Evolutionary conservation across 2,888 invertebrate genomes (phyloP), one percentile per base, ranked within the genome.

Genomic region (Hyppa rectilinea): DNA sequence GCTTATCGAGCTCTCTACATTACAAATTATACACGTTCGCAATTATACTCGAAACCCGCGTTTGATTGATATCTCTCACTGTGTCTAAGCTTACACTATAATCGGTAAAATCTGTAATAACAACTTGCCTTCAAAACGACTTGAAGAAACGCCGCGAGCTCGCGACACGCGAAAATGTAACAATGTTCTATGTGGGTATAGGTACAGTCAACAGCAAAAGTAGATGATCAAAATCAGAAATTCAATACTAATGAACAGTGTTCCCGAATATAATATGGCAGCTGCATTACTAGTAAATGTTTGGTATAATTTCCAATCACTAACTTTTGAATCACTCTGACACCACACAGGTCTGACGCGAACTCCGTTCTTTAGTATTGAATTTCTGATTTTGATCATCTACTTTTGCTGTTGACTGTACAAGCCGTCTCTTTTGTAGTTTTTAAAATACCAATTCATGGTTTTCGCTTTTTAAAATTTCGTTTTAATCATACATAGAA

Each of bases 1-100:
- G 87, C 82, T 85, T 88, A 87, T 86, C 85, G 84, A 86, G 79
- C 84, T 87, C 85, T 87, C 87, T 86, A 86, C 87, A 84, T 85
- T 85, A 82, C 80, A 85, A 85, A 87, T 88, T 86, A 84, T 74
- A 83, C 67, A 84, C 78, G 72, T 82, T 83, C 72, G 78, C 81
- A 84, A 84, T 86, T 87, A 86, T 82, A 78, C 70, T 82, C 79
- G 73, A 81, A 80, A 85, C 77, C 78, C 67, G 79, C 76, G 67
- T 78, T 66, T 80, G 83, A 79, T 83, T 81, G 67, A 78, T 85
- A 84, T 81, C 81, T 83, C 55, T 68, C 58, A 75, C 78, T 81
- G 78, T 81, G 78, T 78, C 74, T 80, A 64, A 76, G 68, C 75
- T 68, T 76, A 66, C 64, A 73, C 34, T 50, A 58, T 80, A 67